Base-by-base conservation (phyloP, 2,797 vertebrate genomes). In the Periophthalmus magnuspinnatus region DNA sequence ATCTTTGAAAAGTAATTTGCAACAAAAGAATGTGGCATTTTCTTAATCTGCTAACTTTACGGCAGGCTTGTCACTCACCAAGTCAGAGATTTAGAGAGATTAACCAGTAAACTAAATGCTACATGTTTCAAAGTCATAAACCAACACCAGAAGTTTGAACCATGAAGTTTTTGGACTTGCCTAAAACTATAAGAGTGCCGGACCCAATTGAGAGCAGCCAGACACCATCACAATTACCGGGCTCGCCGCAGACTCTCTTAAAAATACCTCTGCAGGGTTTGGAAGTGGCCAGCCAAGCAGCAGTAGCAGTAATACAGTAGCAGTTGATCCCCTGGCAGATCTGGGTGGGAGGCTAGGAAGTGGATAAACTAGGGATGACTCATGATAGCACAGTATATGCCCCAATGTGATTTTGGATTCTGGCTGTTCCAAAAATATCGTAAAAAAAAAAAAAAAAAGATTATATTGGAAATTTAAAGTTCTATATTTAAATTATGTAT, bases 211-310 rank as follows among this genome's bases (percentile, higher is more conserved):
- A 81, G 84, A 86, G 81, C 85, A 85, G 85, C 85, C 88, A 92
- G 90, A 91, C 90, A 88, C 88, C 77, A 77, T 88, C 86, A 90
- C 87, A 91, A 91, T 92, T 92, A 92, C 86, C 83, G 73, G 52
- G 75, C 73, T 54, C n/a, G 84, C 90, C 89, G 87, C 93, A 93
- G 91, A 92, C 92, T 93, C 89, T 93, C 86, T 92, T 92, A 90
- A 93, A 92, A 93, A 92, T 88, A 91, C 88, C 87, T 90, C 85
- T 84, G 77, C 10, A 74, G 85, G 85, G 85, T 89, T 89, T 87
- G 77, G 68, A 86, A 88, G 69, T 89, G 84, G 87, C 81, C 90
- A 87, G 90, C 85, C 89, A 90, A 91, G 75, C 75, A 75, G 77
- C 58, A 72, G 75, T 19, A 75, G 75, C 72, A 78, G 84, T 80